phyloP scores from a whole-genome alignment of 2,797 vertebrate genomes.

The Brotula barbata region DNA sequence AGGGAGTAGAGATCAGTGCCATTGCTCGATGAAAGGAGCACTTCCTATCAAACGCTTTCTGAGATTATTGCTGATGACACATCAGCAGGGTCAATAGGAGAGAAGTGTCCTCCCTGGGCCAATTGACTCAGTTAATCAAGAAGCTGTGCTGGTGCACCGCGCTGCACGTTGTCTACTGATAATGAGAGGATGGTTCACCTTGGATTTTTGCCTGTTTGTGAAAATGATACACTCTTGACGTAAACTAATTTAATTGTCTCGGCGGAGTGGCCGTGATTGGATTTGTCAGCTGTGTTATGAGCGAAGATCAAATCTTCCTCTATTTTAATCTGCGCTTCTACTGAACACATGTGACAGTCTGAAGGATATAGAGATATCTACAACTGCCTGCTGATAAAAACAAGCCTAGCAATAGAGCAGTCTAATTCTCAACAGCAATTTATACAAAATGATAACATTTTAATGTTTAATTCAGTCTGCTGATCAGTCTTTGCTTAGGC shows the following conservation, averaged over 20 bases:
- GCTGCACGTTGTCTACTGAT: slow-evolving; percentile 41
- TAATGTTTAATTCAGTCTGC: slow-evolving; percentile 2
- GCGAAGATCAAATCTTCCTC: slow-evolving; percentile 32
- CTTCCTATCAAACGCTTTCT: slow-evolving; percentile 68
- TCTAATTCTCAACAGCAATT: not conserved
- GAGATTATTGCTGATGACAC: slow-evolving; percentile 77
- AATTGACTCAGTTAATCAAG: slow-evolving; percentile 74
- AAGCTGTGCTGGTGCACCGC: slow-evolving; percentile 37
- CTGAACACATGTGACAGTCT: slow-evolving; percentile 2
- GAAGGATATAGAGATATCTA: not conserved
- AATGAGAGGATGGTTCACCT: slow-evolving; percentile 61
- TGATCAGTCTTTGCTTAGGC: slow-evolving; percentile 4
- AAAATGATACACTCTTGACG: slow-evolving; percentile 46
- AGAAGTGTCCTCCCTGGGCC: slow-evolving; percentile 70
- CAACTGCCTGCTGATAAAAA: not conserved
- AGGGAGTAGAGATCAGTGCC: slow-evolving; percentile 57
- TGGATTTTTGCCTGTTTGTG: slow-evolving; percentile 52
- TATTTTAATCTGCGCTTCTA: slow-evolving; percentile 4
- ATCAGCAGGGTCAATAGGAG: slow-evolving; percentile 73
- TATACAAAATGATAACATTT: not conserved
- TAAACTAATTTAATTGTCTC: slow-evolving; percentile 63
- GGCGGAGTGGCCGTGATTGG: slow-evolving; percentile 14
- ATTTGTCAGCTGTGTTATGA: slow-evolving; percentile 43
- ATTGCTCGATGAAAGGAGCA: slow-evolving; percentile 65
- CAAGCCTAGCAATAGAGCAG: not conserved